Evolutionary conservation across 2,113 vertebrate species (phyloP).

Genomic region (Protobothrops flavoviridis): DNA sequence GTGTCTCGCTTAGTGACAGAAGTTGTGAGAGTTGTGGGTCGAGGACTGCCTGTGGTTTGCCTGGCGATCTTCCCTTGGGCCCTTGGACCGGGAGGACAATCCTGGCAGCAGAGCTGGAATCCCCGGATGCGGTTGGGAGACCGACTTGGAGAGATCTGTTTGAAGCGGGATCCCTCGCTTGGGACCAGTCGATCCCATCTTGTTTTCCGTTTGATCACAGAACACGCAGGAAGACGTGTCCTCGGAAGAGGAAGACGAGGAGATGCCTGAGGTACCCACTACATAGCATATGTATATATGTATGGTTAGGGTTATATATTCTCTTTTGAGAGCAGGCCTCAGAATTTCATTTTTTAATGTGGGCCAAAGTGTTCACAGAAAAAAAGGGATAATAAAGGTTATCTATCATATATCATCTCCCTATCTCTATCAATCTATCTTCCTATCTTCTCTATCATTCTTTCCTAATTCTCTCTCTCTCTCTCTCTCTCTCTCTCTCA

Average conservation of each 20-base stretch:
- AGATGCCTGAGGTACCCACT: constrained; percentile 75
- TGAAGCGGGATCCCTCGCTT: neutral
- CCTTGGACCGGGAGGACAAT: neutral
- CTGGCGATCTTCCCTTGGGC: neutral
- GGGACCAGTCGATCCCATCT: constrained; percentile 2
- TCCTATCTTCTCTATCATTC: too few species aligned
- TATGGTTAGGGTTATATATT: too few species aligned
- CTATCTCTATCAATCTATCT: too few species aligned
- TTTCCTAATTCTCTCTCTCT: too few species aligned
- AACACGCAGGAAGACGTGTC: constrained; percentile 77
- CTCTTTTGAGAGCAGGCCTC: too few species aligned
- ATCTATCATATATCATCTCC: neutral
- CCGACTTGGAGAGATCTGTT: neutral
- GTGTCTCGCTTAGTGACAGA: too few species aligned
- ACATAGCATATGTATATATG: too few species aligned
- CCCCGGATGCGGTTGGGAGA: neutral
- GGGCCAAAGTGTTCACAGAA: too few species aligned
- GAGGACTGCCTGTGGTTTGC: neutral
- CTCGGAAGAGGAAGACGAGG: constrained; percentile 79
- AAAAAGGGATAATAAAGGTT: too few species aligned
- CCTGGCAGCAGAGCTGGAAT: neutral
- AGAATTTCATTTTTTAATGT: too few species aligned
- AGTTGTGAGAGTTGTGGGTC: too few species aligned
- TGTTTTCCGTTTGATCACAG: constrained; percentile 41
- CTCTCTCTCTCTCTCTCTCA: too few species aligned